Evolutionary conservation across 37 sponge, comb jelly and placozoan species (phyloP).

Genomic region (Ianthella basta): DNA sequence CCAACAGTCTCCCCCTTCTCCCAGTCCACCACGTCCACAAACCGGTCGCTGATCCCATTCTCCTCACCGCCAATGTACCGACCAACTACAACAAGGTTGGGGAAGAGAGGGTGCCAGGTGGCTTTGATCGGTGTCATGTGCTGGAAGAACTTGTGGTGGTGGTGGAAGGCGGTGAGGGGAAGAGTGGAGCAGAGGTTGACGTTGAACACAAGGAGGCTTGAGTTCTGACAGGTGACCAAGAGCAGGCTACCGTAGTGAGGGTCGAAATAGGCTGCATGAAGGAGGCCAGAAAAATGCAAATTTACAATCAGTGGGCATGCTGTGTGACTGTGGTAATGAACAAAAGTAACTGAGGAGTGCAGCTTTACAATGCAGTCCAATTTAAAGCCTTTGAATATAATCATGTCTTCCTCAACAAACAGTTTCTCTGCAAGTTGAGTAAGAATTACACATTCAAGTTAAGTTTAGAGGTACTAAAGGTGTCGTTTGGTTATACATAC

Average conservation of each 20-base stretch:
- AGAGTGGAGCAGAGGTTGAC: conserved; percentile 28
- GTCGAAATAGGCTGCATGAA: conserved; percentile 51
- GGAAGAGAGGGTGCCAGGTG: conserved; percentile 74
- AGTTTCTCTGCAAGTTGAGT: too few species aligned
- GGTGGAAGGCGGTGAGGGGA: conserved; percentile 33
- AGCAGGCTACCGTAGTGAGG: conserved; percentile 50
- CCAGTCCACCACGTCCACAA: conserved; percentile 58
- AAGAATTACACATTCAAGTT: too few species aligned
- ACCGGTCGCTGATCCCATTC: conserved; percentile 33
- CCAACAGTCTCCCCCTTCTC: conserved; percentile 25
- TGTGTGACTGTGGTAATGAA: neutral
- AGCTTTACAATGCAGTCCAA: neutral
- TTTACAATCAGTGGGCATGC: too few species aligned
- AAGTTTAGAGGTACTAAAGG: too few species aligned
- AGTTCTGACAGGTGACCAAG: conserved; percentile 66
- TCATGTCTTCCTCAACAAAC: too few species aligned
- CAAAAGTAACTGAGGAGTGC: too few species aligned
- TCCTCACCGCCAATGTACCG: conserved; percentile 36
- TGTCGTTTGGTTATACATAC: too few species aligned
- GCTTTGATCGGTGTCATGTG: conserved; percentile 73
- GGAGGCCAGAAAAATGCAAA: too few species aligned
- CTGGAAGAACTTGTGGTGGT: conserved; percentile 68
- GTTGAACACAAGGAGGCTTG: conserved; percentile 55
- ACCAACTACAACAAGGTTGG: conserved; percentile 56
- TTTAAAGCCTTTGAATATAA: too few species aligned